Evolutionary conservation across 1,140 invertebrate species (phyloP), one percentile per base, ranked within the genome.

Genomic region (Melanaphis sacchari): DNA sequence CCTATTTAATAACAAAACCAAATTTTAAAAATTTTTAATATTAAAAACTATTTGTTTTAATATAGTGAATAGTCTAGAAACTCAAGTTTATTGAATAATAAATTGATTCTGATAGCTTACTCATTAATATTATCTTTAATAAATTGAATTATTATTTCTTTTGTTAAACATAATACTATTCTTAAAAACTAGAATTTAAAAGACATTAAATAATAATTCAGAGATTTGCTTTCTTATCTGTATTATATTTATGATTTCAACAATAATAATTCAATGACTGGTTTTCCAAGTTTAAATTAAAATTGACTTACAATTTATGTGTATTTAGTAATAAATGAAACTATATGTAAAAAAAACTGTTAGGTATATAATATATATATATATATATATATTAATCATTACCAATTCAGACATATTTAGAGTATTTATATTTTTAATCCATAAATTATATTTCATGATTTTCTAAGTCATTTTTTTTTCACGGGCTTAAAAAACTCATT

Each of bases 121-220:
- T n/a, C 31, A 76, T n/a, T n/a, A 76, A 76, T 76, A 15, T 21
- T 76, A 76, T 76, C 59, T 76, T 76, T 6, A n/a, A n/a, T 76
- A 76, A 76, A 76, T 76, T 18, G 18, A 76, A 76, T 76, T 76
- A 31, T 66, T 66, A 66, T 66, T 76, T 76, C 59, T 18, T n/a
- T 76, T 76, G 59, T 76, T 76, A 21, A 76, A n/a, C 31, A 76
- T n/a, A 76, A 76, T 76, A n/a, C 31, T 76, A 76, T n/a, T 76
- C 59, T n/a, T 76, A 76, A 76, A 76, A 76, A n/a, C 59, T 76
- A 76, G 59, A 76, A 76, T n/a, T 76, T 66, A 66, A 66, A 66
- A 66, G 26, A n/a, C 59, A 66, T n/a, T 66, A 66, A n/a, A 66
- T 31, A 15, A 66, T 66, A 31, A n/a, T 66, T 66, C 59, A 76